phyloP scores from a whole-genome alignment of 2,888 invertebrate genomes.

The Acrobeloides nanus region DNA sequence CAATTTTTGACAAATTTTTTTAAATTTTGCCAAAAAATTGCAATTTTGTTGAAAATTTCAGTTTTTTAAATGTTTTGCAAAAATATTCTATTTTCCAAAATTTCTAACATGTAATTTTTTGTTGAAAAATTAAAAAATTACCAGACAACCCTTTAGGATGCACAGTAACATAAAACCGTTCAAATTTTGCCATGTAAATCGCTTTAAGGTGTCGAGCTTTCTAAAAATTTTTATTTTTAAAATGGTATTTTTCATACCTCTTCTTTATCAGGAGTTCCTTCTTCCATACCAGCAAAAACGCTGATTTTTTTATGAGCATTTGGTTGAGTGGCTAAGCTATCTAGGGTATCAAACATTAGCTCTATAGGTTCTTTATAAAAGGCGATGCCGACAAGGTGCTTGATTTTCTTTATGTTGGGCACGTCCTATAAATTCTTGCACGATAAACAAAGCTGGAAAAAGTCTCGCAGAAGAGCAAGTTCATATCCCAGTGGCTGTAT shows the following conservation, averaged over 20 bases:
- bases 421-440: conserved; percentile 6
- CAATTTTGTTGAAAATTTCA: too few relatives aligned
- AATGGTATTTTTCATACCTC: conserved; percentile 19
- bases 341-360: conserved; percentile 39
- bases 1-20: conserved; percentile 1
- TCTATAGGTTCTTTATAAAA: conserved; percentile 34
- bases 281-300: conserved; percentile 41
- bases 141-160: conserved; percentile 35
- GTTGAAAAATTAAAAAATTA: neutral
- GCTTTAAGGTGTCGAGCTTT: conserved; percentile 29
- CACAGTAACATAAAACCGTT: conserved; percentile 42
- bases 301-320: conserved; percentile 35
- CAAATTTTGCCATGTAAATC: conserved; percentile 35
- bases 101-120: too few relatives aligned
- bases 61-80: too few relatives aligned
- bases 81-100: too few relatives aligned
- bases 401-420: conserved; percentile 2
- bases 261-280: conserved; percentile 43
- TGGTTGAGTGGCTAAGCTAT: conserved; percentile 35
- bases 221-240: conserved; percentile 17
- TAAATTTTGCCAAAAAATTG: too few relatives aligned
- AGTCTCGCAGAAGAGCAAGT: too few relatives aligned
- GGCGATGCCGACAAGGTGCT: conserved; percentile 16
- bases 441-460: too few relatives aligned
- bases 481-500: too few relatives aligned